Evolutionary conservation across 2,888 invertebrate species (phyloP).

Genomic region (Lepidochitona cinerea): DNA sequence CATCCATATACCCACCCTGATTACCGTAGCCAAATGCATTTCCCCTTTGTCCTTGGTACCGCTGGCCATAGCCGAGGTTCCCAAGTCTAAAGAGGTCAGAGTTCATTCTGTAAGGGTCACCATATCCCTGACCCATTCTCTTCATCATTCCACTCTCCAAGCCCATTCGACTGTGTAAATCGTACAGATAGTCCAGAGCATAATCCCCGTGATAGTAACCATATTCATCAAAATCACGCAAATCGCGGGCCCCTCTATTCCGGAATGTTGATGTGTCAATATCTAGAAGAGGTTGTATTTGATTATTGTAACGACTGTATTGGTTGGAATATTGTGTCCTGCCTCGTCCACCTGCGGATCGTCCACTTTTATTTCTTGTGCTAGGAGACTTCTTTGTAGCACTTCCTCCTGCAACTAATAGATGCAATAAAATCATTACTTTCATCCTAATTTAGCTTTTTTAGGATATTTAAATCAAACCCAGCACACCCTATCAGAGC

Average conservation of each 20-base stretch:
- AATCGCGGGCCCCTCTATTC: neutral
- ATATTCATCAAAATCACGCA: neutral
- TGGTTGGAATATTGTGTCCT: neutral
- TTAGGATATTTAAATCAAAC: no score
- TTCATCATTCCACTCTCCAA: neutral
- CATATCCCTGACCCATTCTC: neutral
- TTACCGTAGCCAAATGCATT: neutral
- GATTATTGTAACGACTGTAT: neutral
- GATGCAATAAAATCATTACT: no score
- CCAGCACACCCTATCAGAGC: no score
- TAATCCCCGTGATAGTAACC: neutral
- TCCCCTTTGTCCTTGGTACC: no score
- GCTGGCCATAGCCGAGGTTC: neutral
- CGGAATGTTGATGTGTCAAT: neutral
- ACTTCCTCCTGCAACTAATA: no score
- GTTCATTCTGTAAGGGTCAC: neutral
- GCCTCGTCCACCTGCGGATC: neutral
- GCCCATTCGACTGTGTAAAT: conserved; percentile 1
- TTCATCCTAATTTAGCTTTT: no score
- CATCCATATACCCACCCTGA: neutral
- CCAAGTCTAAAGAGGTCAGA: neutral
- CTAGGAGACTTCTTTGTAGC: neutral
- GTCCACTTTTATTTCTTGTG: neutral
- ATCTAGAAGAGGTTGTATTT: neutral
- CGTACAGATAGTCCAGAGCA: neutral